Percentiles rank a stretch among this genome's conserved stretches.
Conservation (phyloP, 1,140 invertebrate genomes). For the Cheumatopsyche charites region DNA sequence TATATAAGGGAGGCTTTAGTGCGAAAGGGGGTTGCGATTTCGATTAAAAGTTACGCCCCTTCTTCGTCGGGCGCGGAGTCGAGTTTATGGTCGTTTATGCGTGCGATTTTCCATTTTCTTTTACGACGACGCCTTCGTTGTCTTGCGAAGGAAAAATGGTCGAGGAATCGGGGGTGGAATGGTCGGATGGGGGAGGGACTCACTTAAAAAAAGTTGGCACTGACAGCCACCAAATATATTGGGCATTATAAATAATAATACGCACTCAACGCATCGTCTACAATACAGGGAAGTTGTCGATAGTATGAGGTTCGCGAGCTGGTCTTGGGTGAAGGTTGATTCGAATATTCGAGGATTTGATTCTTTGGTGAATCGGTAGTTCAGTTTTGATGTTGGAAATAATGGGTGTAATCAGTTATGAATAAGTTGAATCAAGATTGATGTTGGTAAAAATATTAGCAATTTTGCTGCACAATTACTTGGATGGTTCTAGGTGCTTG, state of each 20-base stretch:
- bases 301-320: neutral
- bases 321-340: neutral
- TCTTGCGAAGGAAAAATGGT: constrained; percentile 12
- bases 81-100: constrained; percentile 25
- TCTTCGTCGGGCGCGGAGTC: neutral
- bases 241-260: constrained; percentile 43
- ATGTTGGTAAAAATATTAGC: too few relatives aligned
- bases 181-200: neutral
- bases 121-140: constrained; percentile 20
- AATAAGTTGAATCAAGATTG: too few relatives aligned
- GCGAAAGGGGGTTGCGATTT: neutral
- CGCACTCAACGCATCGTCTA: constrained; percentile 24
- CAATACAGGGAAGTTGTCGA: neutral
- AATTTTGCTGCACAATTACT: too few relatives aligned
- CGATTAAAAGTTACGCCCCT: constrained; percentile 22
- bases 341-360: neutral
- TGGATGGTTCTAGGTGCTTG: too few relatives aligned
- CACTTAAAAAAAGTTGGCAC: constrained; percentile 36
- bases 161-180: neutral
- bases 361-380: too few relatives aligned
- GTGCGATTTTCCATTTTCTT: constrained; percentile 26
- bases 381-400: too few relatives aligned
- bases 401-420: too few relatives aligned
- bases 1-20: neutral
- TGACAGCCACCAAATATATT: constrained; percentile 43